Conservation (phyloP, 2,888 invertebrate genomes). For the Zelleria hepariella region DNA sequence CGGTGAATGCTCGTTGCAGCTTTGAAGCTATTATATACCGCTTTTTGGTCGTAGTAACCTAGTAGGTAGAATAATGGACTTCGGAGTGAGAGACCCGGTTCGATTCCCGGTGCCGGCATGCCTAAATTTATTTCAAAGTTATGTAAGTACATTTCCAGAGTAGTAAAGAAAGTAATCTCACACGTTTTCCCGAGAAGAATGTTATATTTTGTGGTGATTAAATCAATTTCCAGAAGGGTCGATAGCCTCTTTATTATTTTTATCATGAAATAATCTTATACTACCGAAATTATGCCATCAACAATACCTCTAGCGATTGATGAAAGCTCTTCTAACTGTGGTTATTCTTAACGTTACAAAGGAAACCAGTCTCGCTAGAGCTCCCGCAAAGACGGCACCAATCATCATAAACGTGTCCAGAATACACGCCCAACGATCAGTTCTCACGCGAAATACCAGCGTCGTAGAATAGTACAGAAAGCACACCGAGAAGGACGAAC, state of each 20-base stretch:
- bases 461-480: background rate
- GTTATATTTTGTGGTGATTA: too few relatives aligned
- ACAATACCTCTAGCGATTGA: background rate
- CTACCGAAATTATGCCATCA: background rate
- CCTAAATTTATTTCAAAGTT: too few relatives aligned
- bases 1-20: background rate
- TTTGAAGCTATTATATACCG: background rate
- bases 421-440: conserved; percentile 22
- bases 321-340: background rate
- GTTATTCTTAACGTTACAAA: background rate
- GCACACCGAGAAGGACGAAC: background rate
- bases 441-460: conserved; percentile 45
- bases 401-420: background rate
- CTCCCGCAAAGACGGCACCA: background rate
- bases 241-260: background rate
- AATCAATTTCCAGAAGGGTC: too few relatives aligned
- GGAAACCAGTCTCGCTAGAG: background rate
- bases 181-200: too few relatives aligned
- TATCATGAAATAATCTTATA: background rate
- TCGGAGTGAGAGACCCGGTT: too few relatives aligned
- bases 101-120: too few relatives aligned
- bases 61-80: too few relatives aligned
- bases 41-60: too few relatives aligned
- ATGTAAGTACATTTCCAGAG: too few relatives aligned
- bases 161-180: too few relatives aligned